phyloP scores from a whole-genome alignment of 2,113 vertebrate species.

The Proterorhinus semilunaris region DNA sequence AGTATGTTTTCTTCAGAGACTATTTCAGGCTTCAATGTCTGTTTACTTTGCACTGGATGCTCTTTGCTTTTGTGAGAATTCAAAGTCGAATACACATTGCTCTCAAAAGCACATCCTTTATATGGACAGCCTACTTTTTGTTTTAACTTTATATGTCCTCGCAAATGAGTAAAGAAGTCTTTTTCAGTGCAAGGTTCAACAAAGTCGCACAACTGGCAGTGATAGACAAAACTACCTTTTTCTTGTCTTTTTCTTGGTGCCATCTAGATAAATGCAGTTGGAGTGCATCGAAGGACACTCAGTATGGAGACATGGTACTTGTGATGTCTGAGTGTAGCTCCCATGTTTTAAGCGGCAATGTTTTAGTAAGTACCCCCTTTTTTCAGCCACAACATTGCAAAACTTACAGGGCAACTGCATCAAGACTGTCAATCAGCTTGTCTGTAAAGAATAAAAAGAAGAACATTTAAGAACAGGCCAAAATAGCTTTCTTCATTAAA shows the following conservation, averaged over 20 bases:
- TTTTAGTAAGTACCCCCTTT: conserved; percentile 9
- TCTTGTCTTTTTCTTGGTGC: conserved; percentile 27
- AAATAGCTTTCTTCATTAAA: too few species aligned
- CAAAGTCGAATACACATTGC: conserved; percentile 14
- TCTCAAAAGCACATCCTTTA: conserved; percentile 13
- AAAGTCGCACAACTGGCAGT: conserved; percentile 23
- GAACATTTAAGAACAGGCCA: too few species aligned
- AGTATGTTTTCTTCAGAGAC: neutral
- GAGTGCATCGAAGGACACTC: conserved; percentile 38
- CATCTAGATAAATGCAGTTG: conserved; percentile 34
- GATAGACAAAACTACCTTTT: neutral
- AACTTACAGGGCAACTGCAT: conserved; percentile 15
- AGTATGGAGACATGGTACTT: conserved; percentile 22
- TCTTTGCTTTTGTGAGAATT: conserved; percentile 20
- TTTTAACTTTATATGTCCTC: conserved; percentile 13
- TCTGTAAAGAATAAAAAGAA: neutral
- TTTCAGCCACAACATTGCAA: conserved; percentile 8
- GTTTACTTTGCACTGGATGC: conserved; percentile 1
- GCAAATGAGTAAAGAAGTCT: conserved; percentile 21
- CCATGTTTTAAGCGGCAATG: conserved; percentile 18
- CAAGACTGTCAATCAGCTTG: neutral
- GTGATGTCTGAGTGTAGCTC: neutral
- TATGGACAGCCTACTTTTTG: conserved; percentile 12
- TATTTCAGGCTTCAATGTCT: conserved; percentile 8
- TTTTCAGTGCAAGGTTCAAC: conserved; percentile 24